These are phyloP conservation scores for Nannospalax galili DNA, from an alignment of 2,113 vertebrate genomes.

Conservation along the genomic window DNA sequence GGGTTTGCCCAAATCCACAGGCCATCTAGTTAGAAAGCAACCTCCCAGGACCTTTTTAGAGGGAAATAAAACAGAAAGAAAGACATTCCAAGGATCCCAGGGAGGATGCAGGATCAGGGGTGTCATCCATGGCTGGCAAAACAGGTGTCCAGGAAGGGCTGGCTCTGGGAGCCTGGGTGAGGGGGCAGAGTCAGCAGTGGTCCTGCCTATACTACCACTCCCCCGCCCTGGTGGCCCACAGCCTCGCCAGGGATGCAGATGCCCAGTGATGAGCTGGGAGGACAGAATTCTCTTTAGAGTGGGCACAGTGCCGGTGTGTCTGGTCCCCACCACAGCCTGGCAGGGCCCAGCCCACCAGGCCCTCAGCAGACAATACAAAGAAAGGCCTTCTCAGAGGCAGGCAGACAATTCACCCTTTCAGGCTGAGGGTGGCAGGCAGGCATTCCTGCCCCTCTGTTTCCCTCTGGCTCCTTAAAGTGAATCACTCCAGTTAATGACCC, in stretches of 20 bases:
- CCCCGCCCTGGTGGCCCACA: neutral
- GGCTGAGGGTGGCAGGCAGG: neutral
- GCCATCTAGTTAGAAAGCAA: neutral
- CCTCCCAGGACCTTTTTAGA: neutral
- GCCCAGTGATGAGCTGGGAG: neutral
- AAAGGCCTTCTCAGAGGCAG: constrained; percentile 59
- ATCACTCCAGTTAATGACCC: constrained; percentile 64
- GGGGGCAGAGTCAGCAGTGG: neutral
- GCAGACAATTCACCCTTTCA: constrained; percentile 72
- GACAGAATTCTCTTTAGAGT: neutral
- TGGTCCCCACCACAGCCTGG: neutral
- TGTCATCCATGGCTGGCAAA: neutral
- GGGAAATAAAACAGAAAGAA: neutral
- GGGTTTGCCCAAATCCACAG: neutral
- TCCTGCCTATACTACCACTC: neutral
- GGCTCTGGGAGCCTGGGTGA: neutral
- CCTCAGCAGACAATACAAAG: constrained; percentile 55
- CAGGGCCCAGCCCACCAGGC: neutral
- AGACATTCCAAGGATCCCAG: neutral
- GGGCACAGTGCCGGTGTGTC: neutral
- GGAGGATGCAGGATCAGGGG: neutral
- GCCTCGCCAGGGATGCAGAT: neutral
- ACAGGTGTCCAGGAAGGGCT: neutral
- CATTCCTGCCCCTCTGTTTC: neutral
- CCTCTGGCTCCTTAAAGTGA: constrained; percentile 61